Percentiles rank a stretch among this genome's conserved stretches.
phyloP scores from a whole-genome alignment of 2,113 vertebrate genomes.

The Oenanthe oenanthe region DNA sequence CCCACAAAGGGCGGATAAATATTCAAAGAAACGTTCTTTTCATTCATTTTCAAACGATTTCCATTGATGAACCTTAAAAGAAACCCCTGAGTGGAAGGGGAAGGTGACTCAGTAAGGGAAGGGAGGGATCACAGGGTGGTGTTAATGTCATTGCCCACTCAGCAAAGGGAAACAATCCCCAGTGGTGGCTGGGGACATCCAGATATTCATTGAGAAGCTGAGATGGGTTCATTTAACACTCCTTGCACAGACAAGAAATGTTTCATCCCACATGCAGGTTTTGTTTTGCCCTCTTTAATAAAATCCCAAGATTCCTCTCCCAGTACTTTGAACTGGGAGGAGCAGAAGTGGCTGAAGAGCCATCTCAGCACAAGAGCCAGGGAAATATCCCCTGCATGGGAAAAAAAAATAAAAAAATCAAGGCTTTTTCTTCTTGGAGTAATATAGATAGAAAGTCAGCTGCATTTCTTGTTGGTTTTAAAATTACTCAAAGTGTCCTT shows the following conservation, averaged over 20 bases:
- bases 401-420: background rate
- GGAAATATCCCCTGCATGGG: background rate
- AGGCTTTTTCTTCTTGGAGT: background rate
- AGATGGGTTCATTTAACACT: background rate
- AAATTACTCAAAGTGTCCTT: background rate
- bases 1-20: conserved; percentile 47
- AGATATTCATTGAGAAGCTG: background rate
- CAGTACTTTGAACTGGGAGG: background rate
- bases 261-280: background rate
- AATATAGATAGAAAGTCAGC: background rate
- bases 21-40: conserved; percentile 29
- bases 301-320: background rate
- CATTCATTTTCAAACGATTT: conserved; percentile 15
- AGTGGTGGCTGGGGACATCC: background rate
- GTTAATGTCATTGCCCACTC: background rate
- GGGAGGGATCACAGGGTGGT: background rate
- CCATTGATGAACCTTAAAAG: background rate
- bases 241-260: background rate
- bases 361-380: background rate
- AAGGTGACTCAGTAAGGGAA: background rate
- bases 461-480: background rate
- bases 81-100: background rate
- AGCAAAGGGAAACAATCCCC: background rate
- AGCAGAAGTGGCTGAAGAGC: background rate
- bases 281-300: background rate